Evolutionary conservation across 2,888 invertebrate genomes (phyloP).

Genomic region (Galeopsomyia nigrocyanea): DNA sequence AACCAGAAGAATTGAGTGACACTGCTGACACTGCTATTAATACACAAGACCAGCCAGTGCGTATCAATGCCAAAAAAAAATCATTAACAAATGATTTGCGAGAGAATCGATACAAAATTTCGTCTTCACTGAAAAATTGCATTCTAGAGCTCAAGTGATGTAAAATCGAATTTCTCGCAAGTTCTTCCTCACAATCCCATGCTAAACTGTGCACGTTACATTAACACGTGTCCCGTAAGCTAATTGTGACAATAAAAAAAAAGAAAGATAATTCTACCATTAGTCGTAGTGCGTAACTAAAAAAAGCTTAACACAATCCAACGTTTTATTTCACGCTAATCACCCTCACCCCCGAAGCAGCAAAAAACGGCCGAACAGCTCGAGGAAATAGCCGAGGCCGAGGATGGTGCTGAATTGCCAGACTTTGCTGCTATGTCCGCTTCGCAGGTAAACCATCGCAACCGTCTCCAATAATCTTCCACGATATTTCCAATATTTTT

Average conservation of each 20-base stretch:
- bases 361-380: constrained; percentile 66
- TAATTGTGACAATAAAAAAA: not conserved
- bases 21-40: constrained; percentile 22
- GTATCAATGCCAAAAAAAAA: constrained; percentile 37
- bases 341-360: constrained; percentile 48
- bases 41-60: constrained; percentile 44
- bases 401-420: constrained; percentile 68
- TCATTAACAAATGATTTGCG: not conserved
- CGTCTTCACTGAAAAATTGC: not conserved
- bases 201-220: constrained; percentile 21
- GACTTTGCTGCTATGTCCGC: constrained; percentile 70
- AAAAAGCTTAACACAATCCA: constrained; percentile 28
- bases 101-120: constrained; percentile 17
- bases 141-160: not conserved
- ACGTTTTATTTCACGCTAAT: constrained; percentile 32
- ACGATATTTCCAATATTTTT: not conserved
- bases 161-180: constrained; percentile 5
- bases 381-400: constrained; percentile 68
- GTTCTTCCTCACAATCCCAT: not conserved
- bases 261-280: too few relatives aligned
- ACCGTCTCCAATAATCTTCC: not conserved
- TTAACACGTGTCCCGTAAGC: constrained; percentile 17
- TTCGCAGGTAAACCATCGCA: constrained; percentile 65
- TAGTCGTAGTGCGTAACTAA: constrained; percentile 18
- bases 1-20: constrained; percentile 24